phyloP scores from a whole-genome alignment of 2,888 invertebrate genomes.

The Alviniconcha strummeri region DNA sequence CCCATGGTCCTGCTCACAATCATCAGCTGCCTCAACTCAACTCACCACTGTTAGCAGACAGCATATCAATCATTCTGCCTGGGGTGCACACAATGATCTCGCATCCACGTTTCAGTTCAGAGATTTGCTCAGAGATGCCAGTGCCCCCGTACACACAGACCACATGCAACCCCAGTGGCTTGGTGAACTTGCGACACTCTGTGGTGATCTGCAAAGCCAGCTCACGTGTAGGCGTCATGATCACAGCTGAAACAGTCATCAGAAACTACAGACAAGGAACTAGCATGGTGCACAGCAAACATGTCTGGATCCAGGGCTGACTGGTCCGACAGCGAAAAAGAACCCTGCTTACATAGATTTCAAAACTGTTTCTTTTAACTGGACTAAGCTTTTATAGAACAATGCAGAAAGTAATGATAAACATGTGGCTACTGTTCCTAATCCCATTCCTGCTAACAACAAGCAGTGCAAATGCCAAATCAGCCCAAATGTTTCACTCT shows the following conservation, averaged over 20 bases:
- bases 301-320: too few relatives aligned
- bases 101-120: slow-evolving; percentile 95
- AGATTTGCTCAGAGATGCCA: slow-evolving; percentile 96
- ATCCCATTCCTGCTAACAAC: too few relatives aligned
- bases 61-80: slow-evolving; percentile 99
- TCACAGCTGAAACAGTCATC: slow-evolving; percentile 80
- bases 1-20: too few relatives aligned
- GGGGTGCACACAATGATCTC: slow-evolving; percentile 99
- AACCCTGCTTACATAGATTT: too few relatives aligned
- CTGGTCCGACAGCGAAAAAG: too few relatives aligned
- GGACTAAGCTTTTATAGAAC: too few relatives aligned
- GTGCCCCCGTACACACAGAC: slow-evolving; percentile 99
- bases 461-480: too few relatives aligned
- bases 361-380: too few relatives aligned
- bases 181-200: slow-evolving; percentile 96
- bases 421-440: too few relatives aligned
- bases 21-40: background rate
- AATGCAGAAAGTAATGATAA: too few relatives aligned
- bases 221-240: slow-evolving; percentile 98
- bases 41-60: slow-evolving; percentile 95
- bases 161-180: slow-evolving; percentile 85
- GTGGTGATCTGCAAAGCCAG: slow-evolving; percentile 98
- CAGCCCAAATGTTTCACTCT: too few relatives aligned
- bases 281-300: too few relatives aligned
- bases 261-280: slow-evolving; percentile 1